Evolutionary conservation across 1,140 invertebrate genomes (phyloP), one percentile per base, ranked within the genome.

Genomic region (Macrocentrus cingulum): DNA sequence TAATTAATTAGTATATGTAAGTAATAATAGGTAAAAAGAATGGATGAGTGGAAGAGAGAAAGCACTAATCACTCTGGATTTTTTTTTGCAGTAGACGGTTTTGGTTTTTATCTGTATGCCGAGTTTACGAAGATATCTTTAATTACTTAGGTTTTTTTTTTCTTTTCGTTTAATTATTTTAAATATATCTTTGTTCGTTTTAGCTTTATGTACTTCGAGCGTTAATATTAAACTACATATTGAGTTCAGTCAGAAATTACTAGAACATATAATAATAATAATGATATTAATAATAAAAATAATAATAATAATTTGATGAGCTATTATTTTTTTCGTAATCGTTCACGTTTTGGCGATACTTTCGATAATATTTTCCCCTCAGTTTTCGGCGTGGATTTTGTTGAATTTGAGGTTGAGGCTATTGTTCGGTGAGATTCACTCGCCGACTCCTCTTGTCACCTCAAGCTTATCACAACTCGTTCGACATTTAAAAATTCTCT

Each of bases 401-500:
- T 13, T 6, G 32, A 11, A 51, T 20, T 20, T 11, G 49, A 51
- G 19, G 49, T 51, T 2, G 49, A 51, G 2, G 49, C 58, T 57
- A 18, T 62, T 44, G 56, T 55, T 68, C 67, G 71, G 61, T 65
- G 61, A 61, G 53, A 60, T 2, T 50, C 46, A 19, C 41, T 64
- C 64, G 67, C 67, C 71, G 49, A 41, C 19, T 56, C 66, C 69
- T 75, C 67, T 59, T 80, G 82, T 84, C 82, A 84, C 77, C 82
- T 83, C 19, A 73, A 68, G 54, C 72, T 84, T 67, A 88, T 82
- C 32, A 84, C 69, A 25, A 85, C 80, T 36, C 81, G 84, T 71
- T 89, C 87, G 49, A 89, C 85, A 68, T 85, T 86, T 41, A 90
- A 72, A 61, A 90, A 80, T 73, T 87, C 84, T 59, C 83, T 84